phyloP scores from a whole-genome alignment of 2,797 vertebrate genomes.

The Rhinoraja longicauda region DNA sequence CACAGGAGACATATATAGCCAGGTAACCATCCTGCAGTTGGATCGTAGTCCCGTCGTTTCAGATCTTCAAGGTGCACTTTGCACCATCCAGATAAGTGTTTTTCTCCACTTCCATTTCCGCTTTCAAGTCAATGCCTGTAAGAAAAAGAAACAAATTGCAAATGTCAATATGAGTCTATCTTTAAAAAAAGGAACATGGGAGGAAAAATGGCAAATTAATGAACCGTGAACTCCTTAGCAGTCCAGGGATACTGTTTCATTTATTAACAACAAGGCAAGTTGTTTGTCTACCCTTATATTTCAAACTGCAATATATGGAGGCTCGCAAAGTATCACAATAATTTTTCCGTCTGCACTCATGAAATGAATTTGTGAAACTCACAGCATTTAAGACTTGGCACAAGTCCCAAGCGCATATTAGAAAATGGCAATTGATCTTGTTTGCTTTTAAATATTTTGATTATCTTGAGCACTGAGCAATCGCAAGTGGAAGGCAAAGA shows the following conservation, averaged over 20 bases:
- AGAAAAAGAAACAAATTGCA: not conserved
- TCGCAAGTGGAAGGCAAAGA: not conserved
- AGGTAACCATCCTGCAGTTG: not conserved
- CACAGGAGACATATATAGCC: not conserved
- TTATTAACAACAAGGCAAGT: not conserved
- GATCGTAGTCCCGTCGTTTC: not conserved
- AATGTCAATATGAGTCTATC: not conserved
- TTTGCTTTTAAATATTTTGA: not conserved
- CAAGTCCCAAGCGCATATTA: not conserved
- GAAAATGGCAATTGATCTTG: not conserved
- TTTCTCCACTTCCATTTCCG: constrained; percentile 4
- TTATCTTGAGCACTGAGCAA: no score
- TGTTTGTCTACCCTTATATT: not conserved
- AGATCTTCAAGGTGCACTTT: not conserved
- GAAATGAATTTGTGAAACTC: not conserved
- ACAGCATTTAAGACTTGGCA: not conserved
- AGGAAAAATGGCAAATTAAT: not conserved
- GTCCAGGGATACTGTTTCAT: not conserved
- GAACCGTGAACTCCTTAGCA: not conserved
- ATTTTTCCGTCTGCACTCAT: not conserved
- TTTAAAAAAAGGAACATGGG: not conserved
- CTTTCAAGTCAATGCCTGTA: not conserved
- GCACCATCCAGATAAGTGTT: not conserved
- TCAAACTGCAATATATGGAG: not conserved
- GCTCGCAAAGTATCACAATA: not conserved